Evolutionary conservation across 2,113 vertebrate genomes (phyloP), one percentile per base, ranked within the genome.

Genomic region (Phasianus colchicus): DNA sequence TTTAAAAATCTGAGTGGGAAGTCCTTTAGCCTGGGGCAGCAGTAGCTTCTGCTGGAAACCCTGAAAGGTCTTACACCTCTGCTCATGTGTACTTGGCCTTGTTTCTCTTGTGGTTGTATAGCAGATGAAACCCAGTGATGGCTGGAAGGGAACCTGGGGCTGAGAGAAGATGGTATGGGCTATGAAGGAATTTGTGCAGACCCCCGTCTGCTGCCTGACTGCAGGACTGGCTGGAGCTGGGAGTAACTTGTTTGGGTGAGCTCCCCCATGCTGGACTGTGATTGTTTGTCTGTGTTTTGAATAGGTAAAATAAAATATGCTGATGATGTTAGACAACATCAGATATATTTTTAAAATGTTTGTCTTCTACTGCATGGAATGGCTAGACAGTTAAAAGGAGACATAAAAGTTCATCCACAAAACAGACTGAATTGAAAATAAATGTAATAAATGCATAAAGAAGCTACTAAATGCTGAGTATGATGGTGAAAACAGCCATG

Each of bases 1-100:
- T 96, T 88, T 66, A 83, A 82, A 86, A 90, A 60, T 55, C 54
- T 74, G 11, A 22, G 47, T 91, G 61, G 89, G 55, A 91, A 83
- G 14, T 5, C 50, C 70, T 94, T 88, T 66, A 88, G 65, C 32
- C 72, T 83, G 55, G 72, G 90, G 86, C 32, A 83, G 60, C 30
- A 88, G 74, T 34, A 88, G 16, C 36, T 45, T 88, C 48, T 92
- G 18, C 3, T 63, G 58, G 43, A 91, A 43, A 29, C 52, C 72
- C 74, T 55, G 65, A 88, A 78, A 73, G 52, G 42, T 38, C 38
- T 4, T 29, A 29, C 11, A 75, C 20, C 36, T 92, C 71, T 80
- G 13, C 76, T 79, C 5, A 24, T 76, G 43, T 40, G 9, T 73
- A 30, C 85, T 87, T 83, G 78, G 40, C 27, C 40, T 88, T 87